Conservation (phyloP, 2,888 invertebrate genomes). For the Anodontia alba region DNA sequence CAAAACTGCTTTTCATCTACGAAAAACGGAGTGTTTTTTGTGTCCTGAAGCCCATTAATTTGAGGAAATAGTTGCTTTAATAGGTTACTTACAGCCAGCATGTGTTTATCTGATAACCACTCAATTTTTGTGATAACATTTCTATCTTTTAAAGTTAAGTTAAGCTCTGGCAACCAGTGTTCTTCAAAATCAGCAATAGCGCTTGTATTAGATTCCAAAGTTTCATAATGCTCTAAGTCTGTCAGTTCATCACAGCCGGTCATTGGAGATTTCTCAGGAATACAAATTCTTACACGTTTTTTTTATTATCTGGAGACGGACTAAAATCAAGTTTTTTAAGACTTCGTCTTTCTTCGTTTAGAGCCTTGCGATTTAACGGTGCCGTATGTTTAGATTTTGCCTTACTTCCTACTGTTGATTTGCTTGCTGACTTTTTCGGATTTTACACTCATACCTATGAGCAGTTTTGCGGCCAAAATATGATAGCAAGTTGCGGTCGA, state of each 20-base stretch:
- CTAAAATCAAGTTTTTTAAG: background rate
- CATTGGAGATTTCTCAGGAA: background rate
- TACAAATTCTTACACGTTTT: background rate
- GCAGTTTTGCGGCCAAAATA: constrained; percentile 34
- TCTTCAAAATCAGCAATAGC: background rate
- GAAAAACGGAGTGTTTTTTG: constrained; percentile 12
- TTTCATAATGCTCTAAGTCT: background rate
- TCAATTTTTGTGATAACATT: background rate
- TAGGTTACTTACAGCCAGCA: background rate
- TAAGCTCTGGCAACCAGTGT: background rate
- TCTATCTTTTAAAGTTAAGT: background rate
- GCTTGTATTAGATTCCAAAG: background rate
- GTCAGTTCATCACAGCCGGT: background rate
- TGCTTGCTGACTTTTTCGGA: constrained; percentile 12
- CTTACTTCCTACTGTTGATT: background rate
- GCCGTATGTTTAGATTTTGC: background rate
- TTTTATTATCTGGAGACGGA: background rate
- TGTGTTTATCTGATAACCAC: constrained; percentile 7
- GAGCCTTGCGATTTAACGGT: background rate
- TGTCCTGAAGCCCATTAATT: constrained; percentile 11
- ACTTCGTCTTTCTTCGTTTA: background rate
- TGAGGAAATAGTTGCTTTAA: background rate
- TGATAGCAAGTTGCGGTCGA: too few relatives aligned
- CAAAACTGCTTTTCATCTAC: background rate
- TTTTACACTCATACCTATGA: constrained; percentile 21